Conservation (phyloP, 2,113 vertebrate genomes). For the Etheostoma cragini region DNA sequence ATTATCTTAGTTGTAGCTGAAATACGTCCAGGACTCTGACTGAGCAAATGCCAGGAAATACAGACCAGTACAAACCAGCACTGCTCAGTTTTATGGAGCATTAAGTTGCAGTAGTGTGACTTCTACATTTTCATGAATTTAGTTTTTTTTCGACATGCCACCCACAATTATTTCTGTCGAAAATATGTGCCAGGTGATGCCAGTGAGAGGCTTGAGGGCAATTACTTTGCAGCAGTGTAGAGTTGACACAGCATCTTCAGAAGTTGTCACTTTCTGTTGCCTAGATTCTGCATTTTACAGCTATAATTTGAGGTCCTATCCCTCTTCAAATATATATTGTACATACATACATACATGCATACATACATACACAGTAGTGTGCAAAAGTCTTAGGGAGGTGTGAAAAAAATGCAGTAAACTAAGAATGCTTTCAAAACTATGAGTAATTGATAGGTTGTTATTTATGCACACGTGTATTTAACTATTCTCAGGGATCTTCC, state of each 20-base stretch:
- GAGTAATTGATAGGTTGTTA: too few relatives aligned
- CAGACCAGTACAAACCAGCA: constrained; percentile 19
- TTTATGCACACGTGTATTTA: too few relatives aligned
- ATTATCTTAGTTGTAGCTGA: constrained; percentile 5
- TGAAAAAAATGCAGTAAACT: too few relatives aligned
- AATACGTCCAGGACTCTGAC: constrained; percentile 1
- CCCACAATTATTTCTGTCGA: constrained; percentile 46
- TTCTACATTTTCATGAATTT: constrained; percentile 44
- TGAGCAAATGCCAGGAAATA: constrained; percentile 6
- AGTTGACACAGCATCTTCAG: constrained; percentile 30
- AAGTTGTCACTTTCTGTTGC: constrained; percentile 28
- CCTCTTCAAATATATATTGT: background rate
- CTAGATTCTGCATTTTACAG: constrained; percentile 43
- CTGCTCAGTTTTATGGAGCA: constrained; percentile 9
- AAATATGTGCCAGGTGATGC: constrained; percentile 47
- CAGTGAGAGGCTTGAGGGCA: constrained; percentile 36
- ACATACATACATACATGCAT: background rate
- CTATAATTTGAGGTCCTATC: constrained; percentile 12
- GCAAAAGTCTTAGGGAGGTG: too few relatives aligned
- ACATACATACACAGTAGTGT: too few relatives aligned
- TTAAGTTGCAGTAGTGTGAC: constrained; percentile 21
- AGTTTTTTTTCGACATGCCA: constrained; percentile 31
- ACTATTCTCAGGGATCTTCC: too few relatives aligned
- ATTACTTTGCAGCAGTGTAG: constrained; percentile 39
- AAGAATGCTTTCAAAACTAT: too few relatives aligned